These are phyloP conservation scores for Sebastes paucispinis DNA, from an alignment of 2,797 vertebrate species.

Conservation along the genomic window DNA sequence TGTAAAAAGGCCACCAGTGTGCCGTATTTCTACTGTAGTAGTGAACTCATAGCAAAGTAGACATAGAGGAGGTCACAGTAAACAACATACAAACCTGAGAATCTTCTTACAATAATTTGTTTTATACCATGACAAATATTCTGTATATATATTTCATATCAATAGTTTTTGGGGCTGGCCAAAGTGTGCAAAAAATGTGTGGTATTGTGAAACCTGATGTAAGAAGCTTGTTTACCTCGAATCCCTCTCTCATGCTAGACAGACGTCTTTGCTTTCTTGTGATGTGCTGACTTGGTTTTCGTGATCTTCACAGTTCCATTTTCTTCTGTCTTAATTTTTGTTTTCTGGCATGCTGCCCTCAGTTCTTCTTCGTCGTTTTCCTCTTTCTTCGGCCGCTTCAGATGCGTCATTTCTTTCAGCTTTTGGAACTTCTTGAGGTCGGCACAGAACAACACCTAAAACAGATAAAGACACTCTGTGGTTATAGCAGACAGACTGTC, in stretches of 20 bases:
- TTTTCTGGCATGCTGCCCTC: conserved; percentile 21
- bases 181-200: neutral
- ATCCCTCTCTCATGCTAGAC: conserved; percentile 43
- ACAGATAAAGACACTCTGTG: neutral
- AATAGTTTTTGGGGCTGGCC: neutral
- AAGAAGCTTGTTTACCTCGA: conserved; percentile 27
- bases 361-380: conserved; percentile 24
- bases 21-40: neutral
- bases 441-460: conserved; percentile 93
- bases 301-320: neutral
- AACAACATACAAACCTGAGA: conserved; percentile 9
- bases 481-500: neutral
- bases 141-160: neutral
- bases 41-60: neutral
- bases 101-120: neutral
- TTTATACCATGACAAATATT: neutral
- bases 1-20: neutral
- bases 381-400: conserved; percentile 59
- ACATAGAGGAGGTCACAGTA: neutral
- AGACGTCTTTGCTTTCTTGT: conserved; percentile 39
- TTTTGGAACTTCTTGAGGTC: conserved; percentile 88
- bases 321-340: conserved; percentile 43
- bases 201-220: neutral
- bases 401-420: conserved; percentile 49
- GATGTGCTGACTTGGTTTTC: conserved; percentile 15